phyloP scores from a whole-genome alignment of 2,113 vertebrate genomes.

The Numenius arquata region DNA sequence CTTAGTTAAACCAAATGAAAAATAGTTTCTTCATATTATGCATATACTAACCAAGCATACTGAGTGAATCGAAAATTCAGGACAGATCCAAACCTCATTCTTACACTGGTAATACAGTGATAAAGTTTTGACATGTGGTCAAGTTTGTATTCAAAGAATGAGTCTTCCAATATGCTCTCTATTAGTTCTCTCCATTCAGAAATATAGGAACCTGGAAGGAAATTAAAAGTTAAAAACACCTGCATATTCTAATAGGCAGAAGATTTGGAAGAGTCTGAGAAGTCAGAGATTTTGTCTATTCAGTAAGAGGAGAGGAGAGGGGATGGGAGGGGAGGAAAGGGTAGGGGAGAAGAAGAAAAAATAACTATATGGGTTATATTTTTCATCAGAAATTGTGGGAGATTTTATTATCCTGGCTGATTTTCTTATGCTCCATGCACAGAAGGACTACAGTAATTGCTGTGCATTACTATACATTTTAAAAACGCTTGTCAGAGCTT shows the following conservation, averaged over 20 bases:
- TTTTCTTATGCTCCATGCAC: background rate
- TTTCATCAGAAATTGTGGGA: background rate
- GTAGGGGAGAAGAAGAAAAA: background rate
- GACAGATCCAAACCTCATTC: background rate
- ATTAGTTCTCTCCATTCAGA: background rate
- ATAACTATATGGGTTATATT: background rate
- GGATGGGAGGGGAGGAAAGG: background rate
- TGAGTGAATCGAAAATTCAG: background rate
- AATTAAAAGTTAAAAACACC: background rate
- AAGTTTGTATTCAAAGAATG: background rate
- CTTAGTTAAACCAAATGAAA: background rate
- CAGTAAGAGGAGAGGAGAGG: background rate
- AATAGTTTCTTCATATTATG: background rate
- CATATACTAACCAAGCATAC: background rate
- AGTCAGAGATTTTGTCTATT: background rate
- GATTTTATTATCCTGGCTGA: background rate
- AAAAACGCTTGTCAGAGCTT: background rate
- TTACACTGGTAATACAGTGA: background rate
- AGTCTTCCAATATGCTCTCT: background rate
- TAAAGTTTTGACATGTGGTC: background rate
- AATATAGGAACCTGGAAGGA: background rate
- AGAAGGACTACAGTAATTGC: background rate
- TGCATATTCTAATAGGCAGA: background rate
- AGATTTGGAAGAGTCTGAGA: background rate
- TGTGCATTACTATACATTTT: background rate